These are phyloP conservation scores for Heliconius eleuchia DNA, from an alignment of 1,140 invertebrate genomes.

Conservation along the genomic window DNA sequence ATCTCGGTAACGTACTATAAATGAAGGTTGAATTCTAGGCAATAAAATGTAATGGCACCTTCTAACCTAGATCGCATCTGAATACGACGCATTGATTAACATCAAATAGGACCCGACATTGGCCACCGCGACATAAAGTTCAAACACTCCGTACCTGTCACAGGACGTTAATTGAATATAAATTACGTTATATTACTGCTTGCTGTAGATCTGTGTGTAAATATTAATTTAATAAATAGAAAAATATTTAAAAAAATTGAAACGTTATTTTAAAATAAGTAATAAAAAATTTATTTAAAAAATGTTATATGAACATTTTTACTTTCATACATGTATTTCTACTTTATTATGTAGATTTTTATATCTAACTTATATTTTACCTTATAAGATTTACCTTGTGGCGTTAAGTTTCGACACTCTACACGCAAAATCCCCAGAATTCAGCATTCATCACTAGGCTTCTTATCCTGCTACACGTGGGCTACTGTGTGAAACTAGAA, in stretches of 20 bases:
- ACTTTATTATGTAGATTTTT: no score
- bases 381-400: neutral
- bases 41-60: conserved; percentile 67
- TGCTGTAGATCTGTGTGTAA: neutral
- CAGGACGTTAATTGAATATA: conserved; percentile 32
- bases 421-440: neutral
- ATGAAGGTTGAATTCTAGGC: conserved; percentile 62
- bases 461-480: neutral
- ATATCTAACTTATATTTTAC: neutral
- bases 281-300: no score
- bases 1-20: conserved; percentile 42
- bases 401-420: neutral
- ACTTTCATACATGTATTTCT: no score
- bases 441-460: neutral
- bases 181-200: conserved; percentile 20
- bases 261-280: no score
- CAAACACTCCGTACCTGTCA: conserved; percentile 23
- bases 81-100: conserved; percentile 49
- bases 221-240: neutral
- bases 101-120: conserved; percentile 52
- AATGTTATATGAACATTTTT: no score
- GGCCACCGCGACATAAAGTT: conserved; percentile 25
- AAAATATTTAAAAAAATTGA: no score
- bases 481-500: no score
- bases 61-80: conserved; percentile 68